Evolutionary conservation across 64 coral and sea anemone genomes (phyloP).

Genomic region (Acropora yongei): DNA sequence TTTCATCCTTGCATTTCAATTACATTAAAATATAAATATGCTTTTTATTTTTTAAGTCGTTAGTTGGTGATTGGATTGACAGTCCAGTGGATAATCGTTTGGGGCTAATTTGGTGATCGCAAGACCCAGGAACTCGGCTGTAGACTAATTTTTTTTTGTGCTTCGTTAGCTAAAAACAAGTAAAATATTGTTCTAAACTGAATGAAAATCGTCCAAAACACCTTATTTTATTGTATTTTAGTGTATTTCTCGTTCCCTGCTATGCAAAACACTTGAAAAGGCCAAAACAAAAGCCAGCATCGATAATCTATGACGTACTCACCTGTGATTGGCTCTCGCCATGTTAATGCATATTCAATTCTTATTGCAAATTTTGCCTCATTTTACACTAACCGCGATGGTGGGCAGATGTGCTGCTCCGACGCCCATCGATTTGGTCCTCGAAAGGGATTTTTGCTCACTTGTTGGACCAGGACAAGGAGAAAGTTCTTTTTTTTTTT

Average conservation of each 20-base stretch:
- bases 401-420: background rate
- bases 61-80: no score
- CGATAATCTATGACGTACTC: background rate
- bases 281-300: background rate
- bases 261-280: background rate
- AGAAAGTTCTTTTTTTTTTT: background rate
- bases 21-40: no score
- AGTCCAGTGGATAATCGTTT: no score
- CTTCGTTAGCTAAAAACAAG: no score
- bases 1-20: no score
- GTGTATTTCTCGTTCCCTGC: background rate
- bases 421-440: background rate
- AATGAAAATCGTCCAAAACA: background rate
- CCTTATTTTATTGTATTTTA: background rate
- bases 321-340: background rate
- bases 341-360: background rate
- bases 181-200: no score
- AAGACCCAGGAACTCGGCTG: rapidly evolving
- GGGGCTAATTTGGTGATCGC: no score
- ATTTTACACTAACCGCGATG: background rate
- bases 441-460: background rate
- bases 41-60: no score
- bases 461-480: background rate
- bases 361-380: background rate
- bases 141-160: no score